Evolutionary conservation across 2,888 invertebrate species (phyloP), one percentile per base, ranked within the genome.

Genomic region (Aphidius colemani): DNA sequence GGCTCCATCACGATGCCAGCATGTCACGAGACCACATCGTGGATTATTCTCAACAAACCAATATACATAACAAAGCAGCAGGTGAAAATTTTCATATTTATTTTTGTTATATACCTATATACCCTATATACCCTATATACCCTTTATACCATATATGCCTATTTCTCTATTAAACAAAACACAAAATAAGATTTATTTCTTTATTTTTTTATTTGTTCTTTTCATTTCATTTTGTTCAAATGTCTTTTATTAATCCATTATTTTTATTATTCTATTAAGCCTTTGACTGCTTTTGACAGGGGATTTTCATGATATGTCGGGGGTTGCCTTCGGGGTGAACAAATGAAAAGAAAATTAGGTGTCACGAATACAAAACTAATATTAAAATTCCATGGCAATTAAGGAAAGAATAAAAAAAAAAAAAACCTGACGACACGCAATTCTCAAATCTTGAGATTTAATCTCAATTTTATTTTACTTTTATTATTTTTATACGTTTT

Each of bases 11-110:
- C 98, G 61, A 94, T 95, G 83, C 98, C 98, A 4, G 95, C 96
- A 69, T 98, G 98, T 85, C 93, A 96, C 84, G 98, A 98, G 85
- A 98, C 98, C 39, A 97, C 98, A 84, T 97, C 97, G 76, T 98
- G 98, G 98, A 87, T 98, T 83, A 93, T 99, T 78, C 88, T 97
- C 83, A 98, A 98, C 86, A 96, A 96, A 84, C 98, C 98, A 69
- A 95, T 98, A 82, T 97, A 97, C 85, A 95, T 98, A 83, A 96
- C 96, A 69, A 94, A 93, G 85, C 94, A 96, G 87, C 96, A 98
- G 91, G 97, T 96, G 84, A 83, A 82, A 75, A 67, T 67, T 67
- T 8, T 53, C 7, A 13, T 53, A 46, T n/a, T 44, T 40, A 9
- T 6, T 58, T 30, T 44, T 44, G 44, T 18, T 44, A 44, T 18